These are phyloP conservation scores for Tachystola acroxantha DNA, from an alignment of 2,888 invertebrate genomes.

Conservation along the genomic window DNA sequence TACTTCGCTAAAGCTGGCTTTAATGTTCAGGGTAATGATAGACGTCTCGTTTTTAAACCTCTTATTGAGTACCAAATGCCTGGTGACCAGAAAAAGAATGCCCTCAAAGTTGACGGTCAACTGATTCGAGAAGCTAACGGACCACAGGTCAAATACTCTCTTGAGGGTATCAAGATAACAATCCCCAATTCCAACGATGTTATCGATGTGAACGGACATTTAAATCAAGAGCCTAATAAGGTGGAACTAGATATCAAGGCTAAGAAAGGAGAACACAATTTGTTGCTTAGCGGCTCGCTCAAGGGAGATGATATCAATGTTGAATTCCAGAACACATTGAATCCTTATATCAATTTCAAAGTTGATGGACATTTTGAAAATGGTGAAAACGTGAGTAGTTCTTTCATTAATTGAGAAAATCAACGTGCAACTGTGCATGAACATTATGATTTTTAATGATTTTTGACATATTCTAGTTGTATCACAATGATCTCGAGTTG, in stretches of 20 bases:
- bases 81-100: conserved; percentile 58
- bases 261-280: conserved; percentile 60
- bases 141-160: conserved; percentile 68
- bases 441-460: too few species aligned
- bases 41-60: conserved; percentile 80
- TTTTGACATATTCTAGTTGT: not conserved
- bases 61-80: conserved; percentile 82
- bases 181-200: conserved; percentile 52
- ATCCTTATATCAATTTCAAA: conserved; percentile 79
- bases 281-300: conserved; percentile 65
- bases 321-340: conserved; percentile 77
- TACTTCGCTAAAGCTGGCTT: conserved; percentile 83
- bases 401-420: not conserved
- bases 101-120: conserved; percentile 74
- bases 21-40: conserved; percentile 73
- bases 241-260: conserved; percentile 71
- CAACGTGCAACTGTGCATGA: not conserved
- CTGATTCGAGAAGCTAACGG: conserved; percentile 46
- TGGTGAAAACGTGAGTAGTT: conserved; percentile 46
- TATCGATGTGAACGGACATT: conserved; percentile 70
- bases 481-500: conserved; percentile 72
- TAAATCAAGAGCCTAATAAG: conserved; percentile 49
- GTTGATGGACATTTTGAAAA: conserved; percentile 75
- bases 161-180: conserved; percentile 76
- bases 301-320: conserved; percentile 61